Evolutionary conservation across 2,888 invertebrate genomes (phyloP).

Genomic region (Podotricha telesiphe): DNA sequence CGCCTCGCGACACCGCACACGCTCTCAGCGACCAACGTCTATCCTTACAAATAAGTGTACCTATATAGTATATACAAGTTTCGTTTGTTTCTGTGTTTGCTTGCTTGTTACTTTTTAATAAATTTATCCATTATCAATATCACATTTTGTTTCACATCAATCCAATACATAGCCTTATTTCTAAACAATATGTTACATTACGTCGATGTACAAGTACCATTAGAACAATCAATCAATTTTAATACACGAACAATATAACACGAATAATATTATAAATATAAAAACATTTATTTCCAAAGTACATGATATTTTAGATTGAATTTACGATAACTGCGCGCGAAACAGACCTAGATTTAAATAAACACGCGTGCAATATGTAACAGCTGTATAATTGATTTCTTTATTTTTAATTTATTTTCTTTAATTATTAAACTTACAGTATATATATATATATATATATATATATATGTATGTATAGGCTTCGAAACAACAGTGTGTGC

Average conservation of each 20-base stretch:
- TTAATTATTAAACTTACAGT: not conserved
- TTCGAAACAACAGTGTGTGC: too few species aligned
- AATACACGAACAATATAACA: slow-evolving; percentile 13
- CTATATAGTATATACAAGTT: not conserved
- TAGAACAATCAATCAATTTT: not conserved
- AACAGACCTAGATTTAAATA: slow-evolving; percentile 3
- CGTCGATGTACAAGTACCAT: slow-evolving; percentile 12
- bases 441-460: too few species aligned
- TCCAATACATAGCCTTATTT: not conserved
- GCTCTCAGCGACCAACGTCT: slow-evolving; percentile 3
- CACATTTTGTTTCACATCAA: not conserved
- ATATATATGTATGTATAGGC: too few species aligned
- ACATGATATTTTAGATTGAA: too few species aligned
- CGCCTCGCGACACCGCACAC: not conserved
- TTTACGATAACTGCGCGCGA: too few species aligned
- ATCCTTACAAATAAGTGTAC: too few species aligned
- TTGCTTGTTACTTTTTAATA: not conserved
- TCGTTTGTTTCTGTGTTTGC: not conserved
- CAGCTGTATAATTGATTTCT: slow-evolving; percentile 6
- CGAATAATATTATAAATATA: slow-evolving; percentile 12
- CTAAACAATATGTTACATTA: not conserved
- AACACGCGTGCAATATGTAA: not conserved
- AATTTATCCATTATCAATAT: slow-evolving; percentile 9
- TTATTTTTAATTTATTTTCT: not conserved
- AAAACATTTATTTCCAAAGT: not conserved